phyloP scores from a whole-genome alignment of 1,140 invertebrate genomes.

The Monochamus saltuarius region DNA sequence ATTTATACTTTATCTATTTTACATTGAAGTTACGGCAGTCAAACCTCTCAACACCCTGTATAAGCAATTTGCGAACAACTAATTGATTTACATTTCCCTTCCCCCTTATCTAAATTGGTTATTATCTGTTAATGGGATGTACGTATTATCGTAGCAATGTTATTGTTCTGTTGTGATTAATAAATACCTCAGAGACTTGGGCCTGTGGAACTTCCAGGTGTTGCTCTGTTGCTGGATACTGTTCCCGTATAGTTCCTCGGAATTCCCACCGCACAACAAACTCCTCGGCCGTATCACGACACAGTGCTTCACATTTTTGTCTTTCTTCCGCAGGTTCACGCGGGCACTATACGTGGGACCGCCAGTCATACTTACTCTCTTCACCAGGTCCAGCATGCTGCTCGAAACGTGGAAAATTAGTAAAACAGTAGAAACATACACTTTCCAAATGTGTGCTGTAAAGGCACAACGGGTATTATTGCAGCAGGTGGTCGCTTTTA shows the following conservation, averaged over 20 bases:
- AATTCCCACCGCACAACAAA: constrained; percentile 37
- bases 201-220: constrained; percentile 43
- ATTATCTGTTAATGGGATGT: too few species aligned
- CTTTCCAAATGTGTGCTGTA: too few species aligned
- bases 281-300: constrained; percentile 35
- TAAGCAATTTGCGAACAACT: too few species aligned
- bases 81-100: too few species aligned
- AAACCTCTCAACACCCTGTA: too few species aligned
- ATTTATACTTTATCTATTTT: too few species aligned
- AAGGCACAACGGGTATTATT: too few species aligned
- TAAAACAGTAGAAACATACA: too few species aligned
- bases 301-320: constrained; percentile 31
- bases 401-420: neutral
- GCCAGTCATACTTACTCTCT: constrained; percentile 24
- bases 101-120: too few species aligned
- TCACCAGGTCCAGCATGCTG: constrained; percentile 35
- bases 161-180: neutral
- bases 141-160: neutral
- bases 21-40: too few species aligned
- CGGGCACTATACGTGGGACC: constrained; percentile 28
- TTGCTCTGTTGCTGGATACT: constrained; percentile 38
- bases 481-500: too few species aligned
- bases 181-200: constrained; percentile 39
- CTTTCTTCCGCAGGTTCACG: constrained; percentile 34
- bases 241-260: constrained; percentile 36